Percentiles rank a stretch among this genome's conserved stretches.
Evolutionary conservation across 1,140 invertebrate genomes (phyloP).

Genomic region (Sinonovacula constricta): DNA sequence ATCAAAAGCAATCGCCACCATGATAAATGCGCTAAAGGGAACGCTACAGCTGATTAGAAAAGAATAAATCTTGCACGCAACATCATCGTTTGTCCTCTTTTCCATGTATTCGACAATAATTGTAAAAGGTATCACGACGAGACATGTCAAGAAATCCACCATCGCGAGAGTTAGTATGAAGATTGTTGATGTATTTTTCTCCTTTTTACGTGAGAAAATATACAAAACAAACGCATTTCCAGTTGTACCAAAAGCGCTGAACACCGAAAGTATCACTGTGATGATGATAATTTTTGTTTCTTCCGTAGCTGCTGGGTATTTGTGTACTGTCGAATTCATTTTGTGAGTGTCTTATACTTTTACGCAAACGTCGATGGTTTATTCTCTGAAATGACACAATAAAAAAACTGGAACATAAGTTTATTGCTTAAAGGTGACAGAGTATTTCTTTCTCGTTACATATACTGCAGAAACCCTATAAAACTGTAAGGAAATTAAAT

Average conservation of each 20-base stretch:
- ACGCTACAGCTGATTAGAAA: constrained; percentile 76
- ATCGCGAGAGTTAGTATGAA: constrained; percentile 75
- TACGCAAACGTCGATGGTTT: too few relatives aligned
- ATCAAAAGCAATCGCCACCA: constrained; percentile 78
- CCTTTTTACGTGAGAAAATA: constrained; percentile 74
- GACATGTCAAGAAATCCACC: constrained; percentile 74
- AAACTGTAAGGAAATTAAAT: too few relatives aligned
- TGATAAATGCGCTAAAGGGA: constrained; percentile 76
- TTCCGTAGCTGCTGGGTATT: too few relatives aligned
- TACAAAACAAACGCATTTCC: constrained; percentile 77
- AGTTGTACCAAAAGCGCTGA: constrained; percentile 69
- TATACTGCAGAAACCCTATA: too few relatives aligned
- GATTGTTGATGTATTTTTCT: constrained; percentile 75
- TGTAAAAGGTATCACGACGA: constrained; percentile 73
- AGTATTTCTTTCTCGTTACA: too few relatives aligned
- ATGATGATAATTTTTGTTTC: constrained; percentile 58
- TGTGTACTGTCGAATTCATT: too few relatives aligned
- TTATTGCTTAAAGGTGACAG: too few relatives aligned
- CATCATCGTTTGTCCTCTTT: constrained; percentile 60
- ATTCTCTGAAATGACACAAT: too few relatives aligned
- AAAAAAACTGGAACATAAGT: too few relatives aligned
- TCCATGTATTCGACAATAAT: constrained; percentile 63
- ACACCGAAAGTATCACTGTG: constrained; percentile 54
- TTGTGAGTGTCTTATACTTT: too few relatives aligned
- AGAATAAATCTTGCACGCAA: constrained; percentile 73